Base-by-base conservation (phyloP, 2,113 vertebrate genomes). In the Seriola rivoliana region DNA sequence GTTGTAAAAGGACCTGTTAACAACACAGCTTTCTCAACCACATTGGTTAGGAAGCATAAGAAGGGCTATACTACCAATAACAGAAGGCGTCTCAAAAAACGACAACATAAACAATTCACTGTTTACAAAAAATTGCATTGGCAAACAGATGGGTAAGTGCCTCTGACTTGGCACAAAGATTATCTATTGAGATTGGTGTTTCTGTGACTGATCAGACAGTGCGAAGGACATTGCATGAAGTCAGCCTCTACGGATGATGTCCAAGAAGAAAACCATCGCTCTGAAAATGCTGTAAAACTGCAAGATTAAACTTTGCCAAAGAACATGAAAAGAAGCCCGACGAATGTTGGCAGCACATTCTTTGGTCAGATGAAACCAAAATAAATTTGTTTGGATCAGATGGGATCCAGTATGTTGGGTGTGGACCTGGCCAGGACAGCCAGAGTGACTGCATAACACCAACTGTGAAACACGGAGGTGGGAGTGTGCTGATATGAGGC, bases 321-420 rank as follows among this genome's bases (percentile, higher is more conserved):
- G 64, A 66, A 66, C 23, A 66, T 25, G 42, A 66, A 66, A 46
- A 6, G 7, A 46, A 25, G 40, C 38, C 38, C 25, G 42, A 46
- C 29, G 42, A 23, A 66, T 46, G 64, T 66, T 66, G 64, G 63
- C 63, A 65, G 63, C 38, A 65, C 63, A 65, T 23, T 44, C 63
- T 65, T 44, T 65, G 63, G 63, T 66, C 64, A 66, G 64, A 66
- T 46, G 40, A 66, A 66, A 66, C 40, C n/a, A 25, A 66, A 66
- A 66, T 46, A 66, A 44, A 29, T 66, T 66, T 23, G 63, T 23
- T 65, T 66, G n/a, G 64, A 46, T 66, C 64, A 16, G 40, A 66
- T 66, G 64, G 63, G 62, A 64, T 23, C 62, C 62, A 64, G 36
- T 21, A n/a, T 64, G 62, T 13, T 42, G 62, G 62, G 62, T 42